Conservation (phyloP, 2,888 invertebrate genomes). For the Chouioia cunea region DNA sequence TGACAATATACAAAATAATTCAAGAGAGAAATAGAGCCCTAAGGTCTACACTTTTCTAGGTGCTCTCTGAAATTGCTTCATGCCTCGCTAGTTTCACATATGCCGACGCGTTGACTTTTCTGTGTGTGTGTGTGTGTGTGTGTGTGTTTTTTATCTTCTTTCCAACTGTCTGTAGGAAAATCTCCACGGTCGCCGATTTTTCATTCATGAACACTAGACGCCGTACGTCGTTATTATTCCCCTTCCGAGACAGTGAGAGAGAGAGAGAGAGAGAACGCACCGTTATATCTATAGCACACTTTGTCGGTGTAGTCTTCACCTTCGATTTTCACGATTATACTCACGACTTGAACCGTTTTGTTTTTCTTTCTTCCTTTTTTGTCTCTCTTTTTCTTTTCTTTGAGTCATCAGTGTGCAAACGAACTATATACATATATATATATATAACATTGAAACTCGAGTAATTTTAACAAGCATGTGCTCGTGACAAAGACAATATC, state of each 20-base stretch:
- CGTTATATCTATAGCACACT: no score
- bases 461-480: constrained; percentile 15
- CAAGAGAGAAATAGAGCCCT: no score
- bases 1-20: no score
- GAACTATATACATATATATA: no score
- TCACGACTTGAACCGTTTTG: background rate
- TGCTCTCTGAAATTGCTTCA: constrained; percentile 46
- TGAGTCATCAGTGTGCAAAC: no score
- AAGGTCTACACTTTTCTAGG: constrained; percentile 46
- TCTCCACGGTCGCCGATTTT: constrained; percentile 21
- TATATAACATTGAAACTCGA: constrained; percentile 27
- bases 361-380: no score
- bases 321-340: constrained; percentile 21
- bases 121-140: no score
- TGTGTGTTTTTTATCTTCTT: no score
- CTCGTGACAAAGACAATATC: constrained; percentile 37
- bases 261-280: no score
- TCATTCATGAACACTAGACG: constrained; percentile 25
- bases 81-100: constrained; percentile 47
- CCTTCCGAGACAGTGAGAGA: no score
- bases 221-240: no score
- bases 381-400: no score
- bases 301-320: constrained; percentile 17
- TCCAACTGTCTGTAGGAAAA: constrained; percentile 22
- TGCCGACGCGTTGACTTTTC: background rate